These are phyloP conservation scores for Lagocephalus sceleratus DNA, from an alignment of 2,797 vertebrate species.

Conservation along the genomic window DNA sequence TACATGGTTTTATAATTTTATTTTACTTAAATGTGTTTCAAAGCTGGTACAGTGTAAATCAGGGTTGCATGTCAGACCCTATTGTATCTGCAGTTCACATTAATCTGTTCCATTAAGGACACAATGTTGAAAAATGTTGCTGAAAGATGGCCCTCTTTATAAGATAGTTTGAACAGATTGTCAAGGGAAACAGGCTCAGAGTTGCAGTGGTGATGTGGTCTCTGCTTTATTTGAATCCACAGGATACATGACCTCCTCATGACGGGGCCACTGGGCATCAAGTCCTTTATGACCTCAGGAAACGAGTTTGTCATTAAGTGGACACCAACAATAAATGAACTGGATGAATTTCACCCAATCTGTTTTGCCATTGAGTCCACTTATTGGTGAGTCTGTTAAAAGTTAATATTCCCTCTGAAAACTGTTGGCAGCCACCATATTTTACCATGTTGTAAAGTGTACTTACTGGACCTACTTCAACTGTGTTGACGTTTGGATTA, in stretches of 20 bases:
- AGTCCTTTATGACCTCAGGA: conserved; percentile 33
- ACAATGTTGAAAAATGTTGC: too few relatives aligned
- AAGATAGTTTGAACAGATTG: too few relatives aligned
- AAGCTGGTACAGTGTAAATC: too few relatives aligned
- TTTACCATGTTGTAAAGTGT: too few relatives aligned
- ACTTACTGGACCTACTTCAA: too few relatives aligned
- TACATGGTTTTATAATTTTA: too few relatives aligned
- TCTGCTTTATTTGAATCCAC: conserved; percentile 2
- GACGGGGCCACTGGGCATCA: conserved; percentile 58
- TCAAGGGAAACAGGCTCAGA: neutral
- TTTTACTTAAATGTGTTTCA: too few relatives aligned
- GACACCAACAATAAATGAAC: conserved; percentile 45
- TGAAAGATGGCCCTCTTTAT: too few relatives aligned
- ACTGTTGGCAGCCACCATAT: neutral
- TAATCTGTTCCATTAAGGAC: neutral
- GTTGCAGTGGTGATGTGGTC: neutral
- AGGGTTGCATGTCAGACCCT: too few relatives aligned
- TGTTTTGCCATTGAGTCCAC: conserved; percentile 63
- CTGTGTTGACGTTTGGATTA: too few relatives aligned
- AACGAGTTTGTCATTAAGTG: conserved; percentile 55
- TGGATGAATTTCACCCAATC: conserved; percentile 46
- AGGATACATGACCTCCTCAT: conserved; percentile 57
- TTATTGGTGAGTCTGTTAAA: conserved; percentile 34
- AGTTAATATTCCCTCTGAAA: neutral
- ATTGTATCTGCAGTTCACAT: neutral